Base-by-base conservation (phyloP, 2,888 invertebrate genomes). In the Drosophila melanosoma region DNA sequence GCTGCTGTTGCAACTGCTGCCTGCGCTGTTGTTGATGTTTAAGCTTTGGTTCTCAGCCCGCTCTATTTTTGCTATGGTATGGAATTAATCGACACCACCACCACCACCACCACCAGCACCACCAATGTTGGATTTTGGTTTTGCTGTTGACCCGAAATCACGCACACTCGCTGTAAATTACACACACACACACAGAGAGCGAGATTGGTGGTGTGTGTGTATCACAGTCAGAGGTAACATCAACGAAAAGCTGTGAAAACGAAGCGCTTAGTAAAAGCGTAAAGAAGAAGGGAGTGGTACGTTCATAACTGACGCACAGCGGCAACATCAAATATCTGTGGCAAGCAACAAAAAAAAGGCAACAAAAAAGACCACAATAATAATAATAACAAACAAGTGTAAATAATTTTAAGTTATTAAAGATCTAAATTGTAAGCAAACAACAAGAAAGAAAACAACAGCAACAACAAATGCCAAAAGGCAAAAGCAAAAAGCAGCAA, bases 251-350 rank as follows among this genome's bases (percentile, higher is more conserved):
- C 87, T 79, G 82, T 76, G 84, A 80, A 84, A 57, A 82, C 87
- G 73, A 82, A 82, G 82, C 84, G 83, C 87, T 74, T 71, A 81
- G 61, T 40, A 57, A 40, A 40, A 40, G 42, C 89, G 89, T 90
- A 92, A 45, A 45, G 93, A 93, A 93, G 93, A 92, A 94, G 93
- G 91, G 94, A 94, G 92, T 92, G 94, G 90, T 93, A 93, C 89
- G 92, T 92, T 91, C 93, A 93, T 92, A 90, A 91, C 92, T 93
- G 93, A 93, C 93, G 93, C 93, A 93, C 93, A 92, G 92, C 91
- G 91, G 92, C 89, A 91, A 88, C 45, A 23, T 45, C 86, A 90
- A 79, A 89, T 84, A 45, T 45, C 45, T 86, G 87, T 82, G 83
- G 81, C 73, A 45, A 45, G 40, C 40, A 60, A 64, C 56, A 53